phyloP scores from a whole-genome alignment of 2,888 invertebrate species.

The Polymixis lichenea region DNA sequence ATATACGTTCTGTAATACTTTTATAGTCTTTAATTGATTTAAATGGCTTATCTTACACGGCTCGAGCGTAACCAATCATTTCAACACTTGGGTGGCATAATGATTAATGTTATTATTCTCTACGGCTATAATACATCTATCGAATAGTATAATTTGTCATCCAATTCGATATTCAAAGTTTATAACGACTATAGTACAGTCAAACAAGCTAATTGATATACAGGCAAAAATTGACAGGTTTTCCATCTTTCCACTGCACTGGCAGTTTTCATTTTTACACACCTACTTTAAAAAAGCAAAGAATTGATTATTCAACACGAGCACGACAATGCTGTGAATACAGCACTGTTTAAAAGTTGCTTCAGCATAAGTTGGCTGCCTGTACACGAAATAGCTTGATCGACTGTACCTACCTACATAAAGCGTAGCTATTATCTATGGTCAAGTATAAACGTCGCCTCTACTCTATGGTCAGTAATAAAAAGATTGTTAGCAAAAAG shows the following conservation, averaged over 20 bases:
- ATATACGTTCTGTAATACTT: slow-evolving; percentile 7
- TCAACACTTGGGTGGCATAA: slow-evolving; percentile 43
- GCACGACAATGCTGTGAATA: no score
- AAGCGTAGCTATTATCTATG: slow-evolving; percentile 31
- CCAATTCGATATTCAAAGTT: neutral
- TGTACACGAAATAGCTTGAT: no score
- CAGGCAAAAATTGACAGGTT: no score
- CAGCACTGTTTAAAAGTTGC: no score
- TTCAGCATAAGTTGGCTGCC: no score
- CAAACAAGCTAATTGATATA: no score
- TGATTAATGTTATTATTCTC: slow-evolving; percentile 22
- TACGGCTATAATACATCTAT: slow-evolving; percentile 6
- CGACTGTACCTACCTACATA: no score
- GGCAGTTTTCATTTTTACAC: no score
- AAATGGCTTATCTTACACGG: slow-evolving; percentile 20
- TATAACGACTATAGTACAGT: neutral
- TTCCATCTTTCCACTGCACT: no score
- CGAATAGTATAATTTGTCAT: slow-evolving; percentile 35
- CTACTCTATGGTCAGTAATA: slow-evolving; percentile 2
- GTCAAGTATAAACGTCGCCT: slow-evolving; percentile 16
- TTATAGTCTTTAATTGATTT: slow-evolving; percentile 27
- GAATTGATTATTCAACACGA: no score
- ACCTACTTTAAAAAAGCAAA: no score
- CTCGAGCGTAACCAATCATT: slow-evolving; percentile 36
- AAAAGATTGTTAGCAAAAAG: slow-evolving; percentile 4